Percentiles rank a stretch among this genome's conserved stretches.
These are phyloP conservation scores for Trachelus stipa DNA, from an alignment of 2,888 invertebrate species.

Conservation along the genomic window DNA sequence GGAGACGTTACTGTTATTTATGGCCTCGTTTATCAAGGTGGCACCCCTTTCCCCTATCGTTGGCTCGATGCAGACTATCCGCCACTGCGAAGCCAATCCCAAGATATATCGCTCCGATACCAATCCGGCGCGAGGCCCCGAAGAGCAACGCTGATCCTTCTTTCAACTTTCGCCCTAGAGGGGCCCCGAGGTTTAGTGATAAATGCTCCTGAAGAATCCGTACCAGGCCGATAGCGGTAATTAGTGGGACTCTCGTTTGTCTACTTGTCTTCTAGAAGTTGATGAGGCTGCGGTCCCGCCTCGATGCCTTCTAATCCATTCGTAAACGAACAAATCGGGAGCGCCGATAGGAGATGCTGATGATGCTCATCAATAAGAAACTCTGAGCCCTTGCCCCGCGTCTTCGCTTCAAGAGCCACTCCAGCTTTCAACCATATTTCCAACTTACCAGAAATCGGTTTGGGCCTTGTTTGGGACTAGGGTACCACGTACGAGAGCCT, in stretches of 20 bases:
- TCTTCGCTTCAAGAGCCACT: no score
- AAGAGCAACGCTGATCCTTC: conserved; percentile 38
- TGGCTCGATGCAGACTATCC: conserved; percentile 56
- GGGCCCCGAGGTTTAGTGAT: conserved; percentile 39
- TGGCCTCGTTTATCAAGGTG: conserved; percentile 64
- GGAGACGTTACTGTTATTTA: conserved; percentile 66
- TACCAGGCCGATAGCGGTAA: conserved; percentile 48
- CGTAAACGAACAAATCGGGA: conserved; percentile 23
- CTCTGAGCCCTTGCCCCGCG: neutral
- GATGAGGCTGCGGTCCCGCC: conserved; percentile 44
- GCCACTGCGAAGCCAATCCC: conserved; percentile 69
- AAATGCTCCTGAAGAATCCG: conserved; percentile 47
- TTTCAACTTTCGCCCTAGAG: conserved; percentile 48
- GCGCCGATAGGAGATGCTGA: conserved; percentile 21
- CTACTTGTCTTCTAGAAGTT: conserved; percentile 40
- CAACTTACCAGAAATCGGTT: neutral
- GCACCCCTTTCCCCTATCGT: conserved; percentile 51
- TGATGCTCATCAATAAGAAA: conserved; percentile 25
- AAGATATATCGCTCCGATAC: conserved; percentile 70
- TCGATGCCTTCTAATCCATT: conserved; percentile 37
- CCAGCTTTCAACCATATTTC: neutral
- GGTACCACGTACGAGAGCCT: neutral
- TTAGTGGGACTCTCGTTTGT: conserved; percentile 47
- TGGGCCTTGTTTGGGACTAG: neutral
- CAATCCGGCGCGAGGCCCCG: conserved; percentile 47